Evolutionary conservation across 2,888 invertebrate species (phyloP), one percentile per base, ranked within the genome.

Genomic region (Psylliodes chrysocephalus): DNA sequence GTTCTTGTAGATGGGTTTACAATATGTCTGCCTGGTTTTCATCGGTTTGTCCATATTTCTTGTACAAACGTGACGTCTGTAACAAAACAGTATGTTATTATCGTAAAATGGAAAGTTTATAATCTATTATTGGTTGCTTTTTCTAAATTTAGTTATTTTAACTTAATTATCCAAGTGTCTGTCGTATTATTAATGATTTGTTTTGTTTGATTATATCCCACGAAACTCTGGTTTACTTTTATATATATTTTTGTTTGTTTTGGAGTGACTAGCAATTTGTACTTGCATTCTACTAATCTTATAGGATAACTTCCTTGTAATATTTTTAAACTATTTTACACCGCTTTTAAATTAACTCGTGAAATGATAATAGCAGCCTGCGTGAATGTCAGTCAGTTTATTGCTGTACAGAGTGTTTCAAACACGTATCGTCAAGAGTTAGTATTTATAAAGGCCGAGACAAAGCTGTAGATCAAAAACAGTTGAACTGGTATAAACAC

Each of bases 31-130:
- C 61, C 84, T 83, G 38, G 83, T 83, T 76, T 84, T 85, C 42
- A 85, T 79, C 4, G 86, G 86, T 70, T 82, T 80, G 52, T 83
- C 82, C 12, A 84, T 79, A 38, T 83, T 84, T 56, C 84, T 81
- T 63, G 84, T 79, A 77, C 87, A 87, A 62, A 87, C 84, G 74
- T 86, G 86, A 40, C 87, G 81, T 64, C 86, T 86, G 78, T 15
- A 81, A 80, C 64, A 64, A n/a, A n/a, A n/a, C n/a, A n/a, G n/a
- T n/a, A n/a, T n/a, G n/a, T n/a, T n/a, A n/a, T n/a, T n/a, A n/a
- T n/a, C n/a, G n/a, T n/a, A n/a, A n/a, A n/a, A n/a, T n/a, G n/a
- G n/a, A n/a, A n/a, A n/a, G n/a, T n/a, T n/a, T n/a, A n/a, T n/a
- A n/a, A n/a, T n/a, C n/a, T n/a, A n/a, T n/a, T n/a, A n/a, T n/a